Evolutionary conservation across 2,797 vertebrate genomes (phyloP), one percentile per base, ranked within the genome.

Genomic region (Ceyx erithaca): DNA sequence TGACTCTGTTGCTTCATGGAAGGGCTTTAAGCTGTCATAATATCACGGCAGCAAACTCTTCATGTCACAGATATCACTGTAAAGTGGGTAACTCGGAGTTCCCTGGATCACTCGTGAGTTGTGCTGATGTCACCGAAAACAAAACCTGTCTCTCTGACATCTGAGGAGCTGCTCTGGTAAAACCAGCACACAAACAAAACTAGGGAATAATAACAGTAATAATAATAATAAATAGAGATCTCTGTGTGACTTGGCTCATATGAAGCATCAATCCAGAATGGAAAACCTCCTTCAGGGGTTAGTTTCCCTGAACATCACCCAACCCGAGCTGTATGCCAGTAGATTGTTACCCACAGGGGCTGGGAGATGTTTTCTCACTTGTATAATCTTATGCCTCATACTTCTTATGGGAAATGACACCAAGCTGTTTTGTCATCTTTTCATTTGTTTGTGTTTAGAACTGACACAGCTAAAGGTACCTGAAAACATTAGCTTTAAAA

Each of bases 1-100:
- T 94, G 90, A 94, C 90, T 94, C 86, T 94, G 90, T 95, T 93
- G 90, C 90, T 45, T 80, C 22, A 1, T 72, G 78, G 80, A 75
- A 43, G 90, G 94, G 90, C 62, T 94, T 90, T 78, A 45, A 92
- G 92, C 86, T 96, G 92, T 93, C 83, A 82, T 40, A 95, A 96
- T 62, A 93, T 40, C 62, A 2, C 2, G 76, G 93, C 88, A 90
- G 88, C 86, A 33, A 91, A 76, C 88, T 57, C 92, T 54, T 66
- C 1, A 33, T 80, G 92, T 94, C 96, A 78, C 69, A 35, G 90
- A 49, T 62, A 85, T 75, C 66, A 3, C 72, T 41, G 79, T 33
- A 61, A 69, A 75, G 79, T 17, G 76, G 62, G 62, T 12, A 4
- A 22, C 88, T 82, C 64, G 0, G 55, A 75, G 93, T 82, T 94